Base-by-base conservation (phyloP, 2,888 invertebrate species). In the Hydrotaea cyrtoneurina region DNA sequence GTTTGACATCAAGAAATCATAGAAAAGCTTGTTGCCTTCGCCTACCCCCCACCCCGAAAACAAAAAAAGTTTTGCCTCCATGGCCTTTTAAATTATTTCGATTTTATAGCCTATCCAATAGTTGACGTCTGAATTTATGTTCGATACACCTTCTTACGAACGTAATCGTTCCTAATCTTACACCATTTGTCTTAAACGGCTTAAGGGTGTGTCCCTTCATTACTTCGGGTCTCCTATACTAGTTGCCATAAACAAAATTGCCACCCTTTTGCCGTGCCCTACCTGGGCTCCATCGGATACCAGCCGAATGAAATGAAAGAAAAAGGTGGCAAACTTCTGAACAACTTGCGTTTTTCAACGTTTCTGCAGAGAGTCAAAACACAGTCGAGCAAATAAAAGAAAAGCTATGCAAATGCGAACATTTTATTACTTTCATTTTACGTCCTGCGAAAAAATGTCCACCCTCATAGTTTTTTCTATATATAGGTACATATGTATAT, bases 241-340 rank as follows among this genome's bases (percentile, higher is more conserved):
- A 50, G 50, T 31, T 71, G 53, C 53, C 31, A 31, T 71, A 53
- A 26, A 71, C 69, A 23, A 50, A 71, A 71, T 71, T 26, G 71
- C 26, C 71, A 71, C 53, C 59, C 31, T 71, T 71, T 64, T 39
- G 39, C n/a, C n/a, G n/a, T 15, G 3, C n/a, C n/a, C n/a, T n/a
- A 3, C 50, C 50, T 7, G 13, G 2, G 4, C 50, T n/a, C n/a
- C 50, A 1, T 50, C 50, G 1, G 31, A 50, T n/a, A 39, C 39
- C 7, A 17, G 19, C 39, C 26, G 11, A 66, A 66, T 43, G 43
- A 19, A 43, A 39, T 8, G 19, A 43, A 66, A 21, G 11, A 1
- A 15, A 19, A 59, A 26, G 26, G 7, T 11, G 7, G 8, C 17
- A 31, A 17, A 31, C n/a, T 3, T 15, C n/a, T 50, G 17, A 59